phyloP scores from a whole-genome alignment of 2,113 vertebrate species.

The Ageneiosus marmoratus region DNA sequence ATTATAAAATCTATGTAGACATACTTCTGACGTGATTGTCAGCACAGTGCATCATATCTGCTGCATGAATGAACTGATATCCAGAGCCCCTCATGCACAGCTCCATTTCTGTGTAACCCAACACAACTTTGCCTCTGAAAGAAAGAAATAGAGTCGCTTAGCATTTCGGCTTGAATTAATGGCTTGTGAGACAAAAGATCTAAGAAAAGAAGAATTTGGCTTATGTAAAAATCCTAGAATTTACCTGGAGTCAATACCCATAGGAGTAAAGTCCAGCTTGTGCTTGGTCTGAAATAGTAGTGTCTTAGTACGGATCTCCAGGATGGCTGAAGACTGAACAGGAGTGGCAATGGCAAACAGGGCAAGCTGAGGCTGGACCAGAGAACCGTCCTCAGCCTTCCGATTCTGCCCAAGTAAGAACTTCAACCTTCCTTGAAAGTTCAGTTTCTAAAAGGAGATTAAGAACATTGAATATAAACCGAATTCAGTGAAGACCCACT shows the following conservation, averaged over 20 bases:
- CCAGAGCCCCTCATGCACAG: constrained; percentile 79
- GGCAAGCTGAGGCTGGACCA: constrained; percentile 61
- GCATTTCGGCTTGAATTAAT: background rate
- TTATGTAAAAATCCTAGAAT: background rate
- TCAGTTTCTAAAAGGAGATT: constrained; percentile 56
- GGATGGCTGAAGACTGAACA: constrained; percentile 62
- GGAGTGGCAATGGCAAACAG: constrained; percentile 65
- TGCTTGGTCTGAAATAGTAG: constrained; percentile 70
- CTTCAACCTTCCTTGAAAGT: constrained; percentile 67
- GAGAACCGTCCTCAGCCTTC: constrained; percentile 57
- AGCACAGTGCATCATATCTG: constrained; percentile 86
- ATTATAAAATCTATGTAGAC: constrained; percentile 46
- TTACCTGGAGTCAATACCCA: constrained; percentile 66
- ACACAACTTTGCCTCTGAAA: constrained; percentile 79
- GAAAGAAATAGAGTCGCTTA: constrained; percentile 8
- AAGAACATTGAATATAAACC: background rate
- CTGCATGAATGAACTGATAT: constrained; percentile 86
- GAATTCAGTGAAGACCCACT: background rate
- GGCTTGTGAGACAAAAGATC: background rate
- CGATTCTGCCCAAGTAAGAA: constrained; percentile 62
- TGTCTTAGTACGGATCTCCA: constrained; percentile 64
- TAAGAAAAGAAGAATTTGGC: background rate
- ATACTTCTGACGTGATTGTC: constrained; percentile 85
- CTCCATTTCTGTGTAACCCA: constrained; percentile 85
- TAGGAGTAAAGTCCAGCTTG: constrained; percentile 68